phyloP scores from a whole-genome alignment of 2,113 vertebrate species.

The Ammospiza nelsoni region DNA sequence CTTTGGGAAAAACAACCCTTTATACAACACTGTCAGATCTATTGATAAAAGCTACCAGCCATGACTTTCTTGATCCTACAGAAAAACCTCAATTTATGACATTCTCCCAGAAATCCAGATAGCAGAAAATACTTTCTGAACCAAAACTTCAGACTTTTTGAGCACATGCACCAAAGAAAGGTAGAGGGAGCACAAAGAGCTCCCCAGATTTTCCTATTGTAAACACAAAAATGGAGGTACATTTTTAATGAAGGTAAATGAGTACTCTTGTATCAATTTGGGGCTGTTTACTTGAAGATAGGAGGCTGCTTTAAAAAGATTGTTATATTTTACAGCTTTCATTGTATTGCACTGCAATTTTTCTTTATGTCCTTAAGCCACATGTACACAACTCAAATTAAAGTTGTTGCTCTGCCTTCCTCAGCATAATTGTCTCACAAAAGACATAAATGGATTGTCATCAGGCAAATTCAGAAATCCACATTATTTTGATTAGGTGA shows the following conservation, averaged over 20 bases:
- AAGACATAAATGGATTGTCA: not conserved
- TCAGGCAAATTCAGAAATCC: slow-evolving; percentile 19
- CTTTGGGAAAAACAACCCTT: not conserved
- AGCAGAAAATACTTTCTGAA: not conserved
- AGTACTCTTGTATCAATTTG: not conserved
- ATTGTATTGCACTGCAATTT: not conserved
- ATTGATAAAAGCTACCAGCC: not conserved
- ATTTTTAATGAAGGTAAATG: not conserved
- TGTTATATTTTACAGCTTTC: not conserved
- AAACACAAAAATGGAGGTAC: not conserved
- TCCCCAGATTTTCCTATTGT: not conserved
- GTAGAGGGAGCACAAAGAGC: not conserved
- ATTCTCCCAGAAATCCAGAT: not conserved
- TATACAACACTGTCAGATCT: not conserved
- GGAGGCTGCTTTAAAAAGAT: not conserved
- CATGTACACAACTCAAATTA: not conserved
- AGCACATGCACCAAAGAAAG: not conserved
- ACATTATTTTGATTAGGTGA: not conserved
- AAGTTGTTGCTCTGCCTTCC: not conserved
- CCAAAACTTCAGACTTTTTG: not conserved
- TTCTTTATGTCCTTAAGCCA: not conserved
- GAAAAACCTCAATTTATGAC: not conserved
- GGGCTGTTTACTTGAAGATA: not conserved
- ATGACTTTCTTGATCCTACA: not conserved
- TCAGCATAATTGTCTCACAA: not conserved